Evolutionary conservation across 2,888 invertebrate species (phyloP).

Genomic region (Sarcophaga subvicina): DNA sequence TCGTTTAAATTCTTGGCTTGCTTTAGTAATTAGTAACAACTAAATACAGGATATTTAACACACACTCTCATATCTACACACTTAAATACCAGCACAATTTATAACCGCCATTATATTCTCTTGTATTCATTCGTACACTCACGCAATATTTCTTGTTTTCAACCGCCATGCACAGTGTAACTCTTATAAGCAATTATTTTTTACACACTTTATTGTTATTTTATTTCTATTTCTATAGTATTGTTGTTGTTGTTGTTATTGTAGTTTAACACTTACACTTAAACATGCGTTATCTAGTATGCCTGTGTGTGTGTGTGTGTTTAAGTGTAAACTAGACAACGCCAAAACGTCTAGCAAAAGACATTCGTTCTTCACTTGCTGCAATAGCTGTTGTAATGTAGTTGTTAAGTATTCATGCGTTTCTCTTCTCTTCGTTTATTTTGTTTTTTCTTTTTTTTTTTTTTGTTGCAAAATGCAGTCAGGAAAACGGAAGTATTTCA

Average conservation of each 20-base stretch:
- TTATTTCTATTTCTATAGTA: no score
- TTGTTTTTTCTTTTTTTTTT: neutral
- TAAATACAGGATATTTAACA: conserved; percentile 53
- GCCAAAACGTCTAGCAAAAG: neutral
- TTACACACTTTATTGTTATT: neutral
- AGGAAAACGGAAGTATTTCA: conserved; percentile 61
- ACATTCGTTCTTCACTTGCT: neutral
- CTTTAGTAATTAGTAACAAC: conserved; percentile 51
- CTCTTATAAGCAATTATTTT: neutral
- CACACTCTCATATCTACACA: neutral
- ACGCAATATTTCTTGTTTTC: neutral
- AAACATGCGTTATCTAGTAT: neutral
- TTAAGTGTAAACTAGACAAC: neutral
- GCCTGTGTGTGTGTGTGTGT: no score
- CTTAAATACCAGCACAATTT: conserved; percentile 13
- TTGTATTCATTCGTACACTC: no score
- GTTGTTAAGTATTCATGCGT: conserved; percentile 36
- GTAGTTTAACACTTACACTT: neutral
- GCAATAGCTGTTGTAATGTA: neutral
- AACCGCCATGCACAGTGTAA: conserved; percentile 14
- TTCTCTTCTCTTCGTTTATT: neutral
- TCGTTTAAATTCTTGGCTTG: conserved; percentile 37
- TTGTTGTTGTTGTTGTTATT: neutral
- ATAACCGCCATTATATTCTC: neutral
- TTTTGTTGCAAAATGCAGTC: conserved; percentile 37